Conservation (phyloP, 2,797 vertebrate species). For the Hemitrygon akajei region DNA sequence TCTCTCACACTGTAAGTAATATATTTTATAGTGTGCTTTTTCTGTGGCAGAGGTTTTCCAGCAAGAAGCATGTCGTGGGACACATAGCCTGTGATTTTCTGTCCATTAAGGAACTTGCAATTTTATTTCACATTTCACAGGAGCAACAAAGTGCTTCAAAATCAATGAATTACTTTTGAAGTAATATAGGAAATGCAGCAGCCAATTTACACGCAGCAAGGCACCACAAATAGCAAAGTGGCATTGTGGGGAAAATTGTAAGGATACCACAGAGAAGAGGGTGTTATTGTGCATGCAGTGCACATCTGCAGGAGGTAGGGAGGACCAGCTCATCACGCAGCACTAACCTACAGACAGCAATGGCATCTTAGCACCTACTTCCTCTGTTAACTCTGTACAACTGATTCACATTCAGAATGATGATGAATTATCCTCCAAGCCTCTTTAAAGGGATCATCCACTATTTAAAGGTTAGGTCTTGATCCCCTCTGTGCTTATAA, state of each 20-base stretch:
- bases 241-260: neutral
- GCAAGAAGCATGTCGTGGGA: slow-evolving; percentile 8
- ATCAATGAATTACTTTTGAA: slow-evolving; percentile 20
- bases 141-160: neutral
- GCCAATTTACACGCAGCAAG: slow-evolving; percentile 27
- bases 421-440: no score
- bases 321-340: no score
- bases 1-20: neutral
- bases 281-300: no score
- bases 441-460: no score
- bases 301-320: no score
- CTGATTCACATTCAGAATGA: no score
- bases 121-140: slow-evolving; percentile 28
- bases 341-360: no score
- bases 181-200: neutral
- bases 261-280: no score
- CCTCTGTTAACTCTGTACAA: no score
- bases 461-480: no score
- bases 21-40: neutral
- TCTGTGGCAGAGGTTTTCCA: neutral
- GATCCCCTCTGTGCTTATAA: no score
- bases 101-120: slow-evolving; percentile 26
- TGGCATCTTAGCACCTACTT: no score
- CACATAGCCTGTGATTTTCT: slow-evolving; percentile 29
- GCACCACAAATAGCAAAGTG: slow-evolving; percentile 16